Evolutionary conservation across 2,797 vertebrate genomes (phyloP).

Genomic region (Toxotes lorentzi): DNA sequence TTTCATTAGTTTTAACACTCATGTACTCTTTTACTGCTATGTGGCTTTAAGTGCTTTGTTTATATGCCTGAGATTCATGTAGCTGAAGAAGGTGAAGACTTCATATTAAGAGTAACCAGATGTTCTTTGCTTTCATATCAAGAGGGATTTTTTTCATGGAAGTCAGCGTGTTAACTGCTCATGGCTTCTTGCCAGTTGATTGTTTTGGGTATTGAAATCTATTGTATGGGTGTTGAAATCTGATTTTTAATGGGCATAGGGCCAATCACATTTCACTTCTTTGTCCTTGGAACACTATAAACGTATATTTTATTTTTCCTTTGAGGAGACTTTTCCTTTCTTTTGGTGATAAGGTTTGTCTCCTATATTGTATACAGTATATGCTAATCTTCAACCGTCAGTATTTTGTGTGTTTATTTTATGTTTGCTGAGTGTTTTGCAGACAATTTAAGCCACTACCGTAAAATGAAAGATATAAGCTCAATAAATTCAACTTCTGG

Average conservation of each 20-base stretch:
- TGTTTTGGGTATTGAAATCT: background rate
- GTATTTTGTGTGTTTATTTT: background rate
- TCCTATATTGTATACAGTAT: background rate
- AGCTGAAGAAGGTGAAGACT: background rate
- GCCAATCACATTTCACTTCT: background rate
- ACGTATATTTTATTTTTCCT: background rate
- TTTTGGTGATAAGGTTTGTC: background rate
- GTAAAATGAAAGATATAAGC: background rate
- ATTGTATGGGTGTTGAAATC: background rate
- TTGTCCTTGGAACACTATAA: background rate
- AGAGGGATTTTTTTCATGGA: background rate
- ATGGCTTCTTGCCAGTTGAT: background rate
- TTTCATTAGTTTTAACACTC: slow-evolving; percentile 4
- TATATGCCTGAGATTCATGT: background rate
- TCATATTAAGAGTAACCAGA: background rate
- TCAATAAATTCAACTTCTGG: background rate
- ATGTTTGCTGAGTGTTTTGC: background rate
- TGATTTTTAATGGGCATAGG: background rate
- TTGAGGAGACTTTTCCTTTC: background rate
- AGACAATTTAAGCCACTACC: background rate
- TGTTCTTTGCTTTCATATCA: background rate
- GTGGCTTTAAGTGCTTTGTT: background rate
- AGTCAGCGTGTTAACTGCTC: background rate
- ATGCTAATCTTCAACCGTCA: background rate
- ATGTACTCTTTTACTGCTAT: no score